Percentiles rank a stretch among this genome's conserved stretches.
These are phyloP conservation scores for Denticeps clupeoides DNA, from an alignment of 2,797 vertebrate genomes.

Conservation along the genomic window DNA sequence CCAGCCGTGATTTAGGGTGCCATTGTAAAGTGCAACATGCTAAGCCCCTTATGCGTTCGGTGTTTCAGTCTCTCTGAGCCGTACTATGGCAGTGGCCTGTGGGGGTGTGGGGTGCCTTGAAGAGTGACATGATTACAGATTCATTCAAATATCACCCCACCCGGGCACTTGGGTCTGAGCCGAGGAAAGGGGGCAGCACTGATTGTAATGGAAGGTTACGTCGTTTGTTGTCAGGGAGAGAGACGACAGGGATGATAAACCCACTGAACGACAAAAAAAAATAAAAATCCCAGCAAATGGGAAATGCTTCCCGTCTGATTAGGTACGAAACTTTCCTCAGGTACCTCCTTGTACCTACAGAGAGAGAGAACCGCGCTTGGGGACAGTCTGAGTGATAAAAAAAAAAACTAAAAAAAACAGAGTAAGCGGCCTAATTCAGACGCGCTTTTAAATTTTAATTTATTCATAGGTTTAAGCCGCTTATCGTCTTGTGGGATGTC, in stretches of 20 bases:
- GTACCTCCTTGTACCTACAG: neutral
- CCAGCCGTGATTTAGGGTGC: too few species aligned
- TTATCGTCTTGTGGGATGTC: slow-evolving; percentile 23
- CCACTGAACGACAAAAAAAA: neutral
- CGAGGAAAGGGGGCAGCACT: slow-evolving; percentile 31
- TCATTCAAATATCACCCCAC: slow-evolving; percentile 21
- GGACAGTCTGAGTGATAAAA: slow-evolving; percentile 1
- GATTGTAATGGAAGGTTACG: slow-evolving; percentile 39
- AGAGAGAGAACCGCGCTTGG: slow-evolving; percentile 14
- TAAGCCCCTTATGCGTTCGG: too few species aligned
- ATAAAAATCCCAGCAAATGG: neutral
- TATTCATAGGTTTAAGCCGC: slow-evolving; percentile 24
- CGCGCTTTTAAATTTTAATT: slow-evolving; percentile 21
- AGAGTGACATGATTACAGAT: slow-evolving; percentile 22
- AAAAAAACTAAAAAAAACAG: neutral
- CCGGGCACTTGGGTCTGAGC: slow-evolving; percentile 27
- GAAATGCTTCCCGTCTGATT: neutral
- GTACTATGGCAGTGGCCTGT: neutral
- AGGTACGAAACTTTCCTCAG: neutral
- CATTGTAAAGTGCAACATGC: too few species aligned
- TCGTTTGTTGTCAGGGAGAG: slow-evolving; percentile 27
- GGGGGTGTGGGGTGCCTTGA: slow-evolving; percentile 12
- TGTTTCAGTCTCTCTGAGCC: too few species aligned
- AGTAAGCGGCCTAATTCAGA: slow-evolving; percentile 14
- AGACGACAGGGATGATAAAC: neutral